phyloP scores from a whole-genome alignment of 2,888 invertebrate species.

The Epirrhoe tristata region DNA sequence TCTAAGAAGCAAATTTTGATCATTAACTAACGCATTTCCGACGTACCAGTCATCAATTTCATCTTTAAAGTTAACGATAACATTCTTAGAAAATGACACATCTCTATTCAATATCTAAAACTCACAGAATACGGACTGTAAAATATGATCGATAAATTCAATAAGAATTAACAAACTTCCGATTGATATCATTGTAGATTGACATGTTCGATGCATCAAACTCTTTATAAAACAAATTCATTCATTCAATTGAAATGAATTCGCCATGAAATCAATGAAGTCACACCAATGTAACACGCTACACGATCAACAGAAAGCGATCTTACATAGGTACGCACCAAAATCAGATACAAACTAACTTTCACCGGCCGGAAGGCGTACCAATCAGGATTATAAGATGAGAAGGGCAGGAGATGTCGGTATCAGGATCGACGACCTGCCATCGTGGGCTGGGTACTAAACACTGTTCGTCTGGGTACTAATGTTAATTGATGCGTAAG shows the following conservation, averaged over 20 bases:
- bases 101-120: conserved; percentile 16
- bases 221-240: too few species aligned
- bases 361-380: conserved; percentile 75
- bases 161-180: background rate
- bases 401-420: conserved; percentile 55
- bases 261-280: background rate
- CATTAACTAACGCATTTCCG: conserved; percentile 41
- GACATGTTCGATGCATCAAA: too few species aligned
- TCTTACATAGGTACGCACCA: conserved; percentile 59
- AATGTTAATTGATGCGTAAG: conserved; percentile 29
- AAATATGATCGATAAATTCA: background rate
- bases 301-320: conserved; percentile 42
- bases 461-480: conserved; percentile 31
- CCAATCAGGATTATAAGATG: conserved; percentile 62
- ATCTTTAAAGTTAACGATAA: conserved; percentile 39
- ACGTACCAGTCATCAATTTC: conserved; percentile 36
- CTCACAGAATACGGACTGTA: background rate
- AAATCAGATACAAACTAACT: conserved; percentile 64
- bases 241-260: too few species aligned
- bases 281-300: conserved; percentile 21
- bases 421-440: conserved; percentile 44
- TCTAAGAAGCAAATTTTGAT: conserved; percentile 38
- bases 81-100: conserved; percentile 40
- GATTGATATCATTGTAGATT: background rate
- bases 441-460: conserved; percentile 40